phyloP scores from a whole-genome alignment of 1,140 invertebrate genomes.

The Ceratosolen fusciceps region DNA sequence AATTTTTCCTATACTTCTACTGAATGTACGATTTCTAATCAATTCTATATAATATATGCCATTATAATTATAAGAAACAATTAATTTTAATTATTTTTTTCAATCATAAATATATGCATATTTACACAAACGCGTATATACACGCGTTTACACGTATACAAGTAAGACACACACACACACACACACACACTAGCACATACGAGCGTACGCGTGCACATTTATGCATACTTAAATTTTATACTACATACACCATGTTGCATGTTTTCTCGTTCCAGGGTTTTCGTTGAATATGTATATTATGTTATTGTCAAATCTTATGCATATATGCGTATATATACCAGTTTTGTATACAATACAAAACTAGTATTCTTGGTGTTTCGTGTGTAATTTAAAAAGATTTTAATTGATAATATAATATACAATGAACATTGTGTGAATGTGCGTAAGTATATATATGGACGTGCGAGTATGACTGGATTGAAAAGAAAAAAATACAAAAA shows the following conservation, averaged over 20 bases:
- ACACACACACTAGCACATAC: not conserved
- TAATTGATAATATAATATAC: constrained; percentile 42
- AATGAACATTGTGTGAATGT: constrained; percentile 32
- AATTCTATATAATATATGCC: constrained; percentile 56
- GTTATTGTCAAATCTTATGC: constrained; percentile 42
- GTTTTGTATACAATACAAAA: constrained; percentile 53
- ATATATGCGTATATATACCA: constrained; percentile 50
- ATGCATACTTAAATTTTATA: constrained; percentile 53
- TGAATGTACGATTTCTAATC: constrained; percentile 2
- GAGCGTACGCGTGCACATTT: not conserved
- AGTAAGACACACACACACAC: not conserved
- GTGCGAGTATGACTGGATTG: not conserved
- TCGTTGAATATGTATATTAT: constrained; percentile 60
- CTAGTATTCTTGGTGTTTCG: constrained; percentile 53
- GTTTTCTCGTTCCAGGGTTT: constrained; percentile 66
- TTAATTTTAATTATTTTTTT: constrained; percentile 56
- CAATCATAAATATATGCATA: constrained; percentile 58
- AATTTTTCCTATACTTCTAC: not conserved
- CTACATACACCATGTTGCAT: constrained; percentile 69
- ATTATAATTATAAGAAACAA: constrained; percentile 52
- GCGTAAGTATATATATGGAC: constrained; percentile 49
- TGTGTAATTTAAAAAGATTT: constrained; percentile 44
- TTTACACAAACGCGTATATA: not conserved
- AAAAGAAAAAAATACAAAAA: constrained; percentile 11
- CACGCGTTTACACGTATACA: not conserved